Evolutionary conservation across 2,888 invertebrate species (phyloP).

Genomic region (Trachelus troglodyta): DNA sequence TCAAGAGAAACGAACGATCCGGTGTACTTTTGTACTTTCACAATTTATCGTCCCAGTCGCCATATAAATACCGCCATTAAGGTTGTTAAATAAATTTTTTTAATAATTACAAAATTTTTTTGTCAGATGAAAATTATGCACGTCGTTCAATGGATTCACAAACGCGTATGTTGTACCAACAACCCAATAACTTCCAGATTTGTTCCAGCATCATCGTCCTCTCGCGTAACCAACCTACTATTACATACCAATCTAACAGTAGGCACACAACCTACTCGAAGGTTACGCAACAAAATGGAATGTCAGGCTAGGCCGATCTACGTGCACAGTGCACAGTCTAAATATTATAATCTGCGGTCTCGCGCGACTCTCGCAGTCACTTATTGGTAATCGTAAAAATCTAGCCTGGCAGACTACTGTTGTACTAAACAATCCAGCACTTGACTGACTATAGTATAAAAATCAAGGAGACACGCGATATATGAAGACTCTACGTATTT

Average conservation of each 20-base stretch:
- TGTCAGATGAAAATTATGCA: not conserved
- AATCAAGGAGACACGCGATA: not conserved
- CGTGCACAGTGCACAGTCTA: not conserved
- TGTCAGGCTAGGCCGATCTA: not conserved
- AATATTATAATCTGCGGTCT: conserved; percentile 14
- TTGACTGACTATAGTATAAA: not conserved
- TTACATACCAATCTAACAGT: not conserved
- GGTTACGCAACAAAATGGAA: conserved; percentile 2
- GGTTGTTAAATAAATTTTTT: not conserved
- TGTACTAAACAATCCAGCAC: not conserved
- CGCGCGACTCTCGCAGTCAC: conserved; percentile 10
- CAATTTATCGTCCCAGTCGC: not conserved
- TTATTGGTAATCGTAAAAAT: conserved; percentile 3
- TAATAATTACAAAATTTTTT: not conserved
- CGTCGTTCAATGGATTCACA: not conserved
- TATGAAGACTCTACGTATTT: not conserved
- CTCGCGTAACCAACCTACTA: not conserved
- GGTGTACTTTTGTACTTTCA: conserved; percentile 34
- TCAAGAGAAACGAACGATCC: conserved; percentile 35
- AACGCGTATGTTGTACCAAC: not conserved
- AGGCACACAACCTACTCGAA: not conserved
- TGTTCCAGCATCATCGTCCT: not conserved
- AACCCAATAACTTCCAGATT: not conserved
- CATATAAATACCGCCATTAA: not conserved
- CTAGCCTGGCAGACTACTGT: not conserved